Conservation (phyloP, 2,113 vertebrate genomes). For the Thunnus thynnus region DNA sequence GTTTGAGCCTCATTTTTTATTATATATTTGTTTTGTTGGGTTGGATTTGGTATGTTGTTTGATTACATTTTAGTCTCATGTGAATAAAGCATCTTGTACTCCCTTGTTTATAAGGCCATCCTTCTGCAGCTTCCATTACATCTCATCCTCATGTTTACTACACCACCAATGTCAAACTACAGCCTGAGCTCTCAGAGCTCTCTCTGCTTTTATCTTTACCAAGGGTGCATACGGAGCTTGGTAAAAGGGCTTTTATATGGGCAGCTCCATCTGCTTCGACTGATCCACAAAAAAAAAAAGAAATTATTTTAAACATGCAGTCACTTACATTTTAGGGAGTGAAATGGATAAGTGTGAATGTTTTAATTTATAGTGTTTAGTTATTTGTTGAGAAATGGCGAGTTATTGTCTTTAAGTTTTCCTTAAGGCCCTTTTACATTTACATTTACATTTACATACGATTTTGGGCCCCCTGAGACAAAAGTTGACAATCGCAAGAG, state of each 20-base stretch:
- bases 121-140: slow-evolving; percentile 45
- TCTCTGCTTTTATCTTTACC: slow-evolving; percentile 28
- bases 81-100: background rate
- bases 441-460: too few relatives aligned
- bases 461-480: too few relatives aligned
- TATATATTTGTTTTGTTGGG: background rate
- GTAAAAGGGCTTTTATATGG: slow-evolving; percentile 48
- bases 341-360: slow-evolving; percentile 3
- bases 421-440: too few relatives aligned
- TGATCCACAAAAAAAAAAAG: slow-evolving; percentile 33
- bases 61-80: background rate
- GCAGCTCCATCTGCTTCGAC: slow-evolving; percentile 58
- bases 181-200: slow-evolving; percentile 37
- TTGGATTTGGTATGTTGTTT: background rate
- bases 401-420: background rate
- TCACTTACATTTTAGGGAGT: slow-evolving; percentile 21
- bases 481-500: too few relatives aligned
- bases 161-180: slow-evolving; percentile 43
- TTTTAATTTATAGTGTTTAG: slow-evolving; percentile 2
- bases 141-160: slow-evolving; percentile 49
- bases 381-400: slow-evolving; percentile 4
- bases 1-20: background rate
- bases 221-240: slow-evolving; percentile 18
- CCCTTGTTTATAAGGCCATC: slow-evolving; percentile 15
- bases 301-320: slow-evolving; percentile 40